These are phyloP conservation scores for Fukomys damarensis DNA, from an alignment of 2,113 vertebrate genomes.

Conservation along the genomic window DNA sequence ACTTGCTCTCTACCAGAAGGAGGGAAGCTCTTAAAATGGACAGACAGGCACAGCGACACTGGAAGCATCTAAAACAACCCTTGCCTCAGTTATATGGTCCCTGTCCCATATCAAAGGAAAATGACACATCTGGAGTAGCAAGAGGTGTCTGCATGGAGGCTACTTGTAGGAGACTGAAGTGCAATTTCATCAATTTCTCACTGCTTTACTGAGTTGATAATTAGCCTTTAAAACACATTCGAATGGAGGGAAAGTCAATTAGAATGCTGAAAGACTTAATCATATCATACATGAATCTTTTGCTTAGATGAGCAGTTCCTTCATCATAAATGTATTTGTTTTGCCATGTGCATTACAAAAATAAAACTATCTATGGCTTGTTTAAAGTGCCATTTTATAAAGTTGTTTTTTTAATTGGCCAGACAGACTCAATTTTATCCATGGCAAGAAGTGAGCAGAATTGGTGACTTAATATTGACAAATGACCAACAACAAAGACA, in stretches of 20 bases:
- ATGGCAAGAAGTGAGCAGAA: constrained; percentile 91
- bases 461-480: constrained; percentile 87
- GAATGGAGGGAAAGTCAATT: not conserved
- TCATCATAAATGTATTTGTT: constrained; percentile 80
- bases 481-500: constrained; percentile 82
- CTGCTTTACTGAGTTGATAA: constrained; percentile 12
- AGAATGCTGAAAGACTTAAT: constrained; percentile 58
- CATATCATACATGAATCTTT: constrained; percentile 33
- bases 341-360: constrained; percentile 79
- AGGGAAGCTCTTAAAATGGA: not conserved
- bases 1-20: constrained; percentile 37
- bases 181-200: constrained; percentile 45
- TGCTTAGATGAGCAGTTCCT: constrained; percentile 78
- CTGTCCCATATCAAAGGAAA: constrained; percentile 61
- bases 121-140: not conserved
- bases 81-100: constrained; percentile 65
- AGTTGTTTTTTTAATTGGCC: constrained; percentile 81
- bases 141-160: not conserved
- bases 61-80: not conserved
- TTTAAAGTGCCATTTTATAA: constrained; percentile 90
- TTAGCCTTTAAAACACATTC: constrained; percentile 64
- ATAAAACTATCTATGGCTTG: constrained; percentile 86
- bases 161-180: constrained; percentile 3
- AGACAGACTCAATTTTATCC: constrained; percentile 87
- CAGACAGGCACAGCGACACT: not conserved